Evolutionary conservation across 2,113 vertebrate genomes (phyloP).

Genomic region (Malaclemys terrapin): DNA sequence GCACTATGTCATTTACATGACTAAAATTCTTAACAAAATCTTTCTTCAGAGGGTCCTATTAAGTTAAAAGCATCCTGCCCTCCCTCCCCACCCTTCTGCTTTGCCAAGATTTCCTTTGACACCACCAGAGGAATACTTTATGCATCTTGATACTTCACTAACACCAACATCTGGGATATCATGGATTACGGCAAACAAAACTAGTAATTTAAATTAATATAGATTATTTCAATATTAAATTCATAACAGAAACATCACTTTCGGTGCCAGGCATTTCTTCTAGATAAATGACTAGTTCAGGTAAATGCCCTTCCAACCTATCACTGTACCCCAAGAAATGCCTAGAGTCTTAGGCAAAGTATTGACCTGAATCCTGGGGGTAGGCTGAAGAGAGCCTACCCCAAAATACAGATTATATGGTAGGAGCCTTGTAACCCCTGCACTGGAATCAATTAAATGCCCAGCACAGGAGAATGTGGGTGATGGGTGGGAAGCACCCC

Average conservation of each 20-base stretch:
- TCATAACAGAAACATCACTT: background rate
- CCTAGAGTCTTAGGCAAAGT: background rate
- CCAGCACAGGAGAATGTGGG: background rate
- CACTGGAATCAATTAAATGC: background rate
- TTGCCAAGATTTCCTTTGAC: background rate
- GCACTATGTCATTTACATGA: background rate
- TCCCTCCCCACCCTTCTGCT: background rate
- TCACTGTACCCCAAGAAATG: slow-evolving; percentile 6
- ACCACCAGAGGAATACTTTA: background rate
- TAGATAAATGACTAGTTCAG: background rate
- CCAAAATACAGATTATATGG: background rate
- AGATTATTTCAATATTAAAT: background rate
- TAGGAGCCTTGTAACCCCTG: background rate
- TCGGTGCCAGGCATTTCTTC: background rate
- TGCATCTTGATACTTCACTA: background rate
- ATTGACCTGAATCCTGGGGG: background rate
- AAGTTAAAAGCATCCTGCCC: background rate
- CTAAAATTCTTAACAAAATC: slow-evolving; percentile 30
- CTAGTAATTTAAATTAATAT: background rate
- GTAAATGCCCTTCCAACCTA: background rate
- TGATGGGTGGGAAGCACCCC: background rate
- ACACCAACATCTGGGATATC: background rate
- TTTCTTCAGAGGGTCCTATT: background rate
- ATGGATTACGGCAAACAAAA: background rate
- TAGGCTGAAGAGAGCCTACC: background rate